phyloP scores from a whole-genome alignment of 1,140 invertebrate genomes.

The Tetramorium alpestre region DNA sequence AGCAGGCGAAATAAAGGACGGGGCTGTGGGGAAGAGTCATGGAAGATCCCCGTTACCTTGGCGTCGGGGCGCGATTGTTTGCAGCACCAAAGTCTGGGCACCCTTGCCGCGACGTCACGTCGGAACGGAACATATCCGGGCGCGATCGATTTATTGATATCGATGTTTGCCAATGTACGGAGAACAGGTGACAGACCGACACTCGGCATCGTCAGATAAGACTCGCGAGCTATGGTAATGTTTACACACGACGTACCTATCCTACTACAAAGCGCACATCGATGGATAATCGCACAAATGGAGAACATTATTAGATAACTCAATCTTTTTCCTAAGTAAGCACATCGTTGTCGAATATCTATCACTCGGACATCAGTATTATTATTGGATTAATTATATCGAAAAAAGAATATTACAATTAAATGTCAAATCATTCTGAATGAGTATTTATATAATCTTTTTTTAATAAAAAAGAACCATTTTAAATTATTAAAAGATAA shows the following conservation, averaged over 20 bases:
- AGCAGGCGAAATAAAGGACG: background rate
- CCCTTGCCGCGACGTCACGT: slow-evolving; percentile 18
- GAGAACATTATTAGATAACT: background rate
- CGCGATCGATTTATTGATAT: slow-evolving; percentile 74
- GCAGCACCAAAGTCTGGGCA: slow-evolving; percentile 64
- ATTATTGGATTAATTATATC: background rate
- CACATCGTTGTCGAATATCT: background rate
- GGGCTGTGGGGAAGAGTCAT: slow-evolving; percentile 62
- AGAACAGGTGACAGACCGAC: slow-evolving; percentile 41
- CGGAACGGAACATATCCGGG: slow-evolving; percentile 48
- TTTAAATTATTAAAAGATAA: background rate
- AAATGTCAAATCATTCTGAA: background rate
- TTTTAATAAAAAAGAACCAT: background rate
- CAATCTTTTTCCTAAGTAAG: background rate
- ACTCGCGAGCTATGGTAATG: slow-evolving; percentile 8
- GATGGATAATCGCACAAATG: background rate
- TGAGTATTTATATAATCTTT: background rate
- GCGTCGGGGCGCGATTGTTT: slow-evolving; percentile 68
- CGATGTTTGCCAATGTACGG: slow-evolving; percentile 61
- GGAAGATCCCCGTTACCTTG: slow-evolving; percentile 66
- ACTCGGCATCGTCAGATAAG: slow-evolving; percentile 33
- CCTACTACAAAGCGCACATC: background rate
- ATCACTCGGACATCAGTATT: background rate
- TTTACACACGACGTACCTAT: slow-evolving; percentile 1
- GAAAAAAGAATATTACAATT: background rate